These are phyloP conservation scores for Cnemophilus loriae DNA, from an alignment of 2,113 vertebrate species.

Conservation along the genomic window DNA sequence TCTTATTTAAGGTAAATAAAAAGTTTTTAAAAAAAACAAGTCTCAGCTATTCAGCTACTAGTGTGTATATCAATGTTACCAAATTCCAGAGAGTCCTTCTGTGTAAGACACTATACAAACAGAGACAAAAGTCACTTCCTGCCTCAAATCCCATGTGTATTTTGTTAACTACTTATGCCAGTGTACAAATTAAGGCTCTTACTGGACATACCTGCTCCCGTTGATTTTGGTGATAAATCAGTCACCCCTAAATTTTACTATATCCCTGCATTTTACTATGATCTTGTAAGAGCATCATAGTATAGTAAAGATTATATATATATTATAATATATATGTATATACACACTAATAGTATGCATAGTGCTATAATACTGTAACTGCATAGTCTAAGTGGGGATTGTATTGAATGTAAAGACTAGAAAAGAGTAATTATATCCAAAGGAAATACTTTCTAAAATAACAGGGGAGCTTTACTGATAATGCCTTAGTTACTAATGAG, in stretches of 20 bases:
- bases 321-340: neutral
- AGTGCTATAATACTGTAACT: neutral
- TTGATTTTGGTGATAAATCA: neutral
- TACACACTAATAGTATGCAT: neutral
- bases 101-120: neutral
- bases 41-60: neutral
- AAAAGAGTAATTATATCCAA: neutral
- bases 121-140: neutral
- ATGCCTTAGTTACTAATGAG: neutral
- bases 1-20: conserved; percentile 87
- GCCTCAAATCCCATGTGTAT: neutral
- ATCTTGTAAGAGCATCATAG: neutral
- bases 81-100: neutral
- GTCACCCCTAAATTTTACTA: neutral
- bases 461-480: neutral
- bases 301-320: neutral
- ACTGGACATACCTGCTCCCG: neutral
- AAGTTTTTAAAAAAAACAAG: neutral
- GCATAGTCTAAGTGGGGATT: neutral
- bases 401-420: neutral
- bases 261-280: neutral
- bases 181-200: neutral
- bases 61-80: neutral
- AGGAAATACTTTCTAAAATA: neutral
- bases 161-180: neutral